These are phyloP conservation scores for Lasiurus borealis DNA, from an alignment of 2,113 vertebrate genomes.

Conservation along the genomic window DNA sequence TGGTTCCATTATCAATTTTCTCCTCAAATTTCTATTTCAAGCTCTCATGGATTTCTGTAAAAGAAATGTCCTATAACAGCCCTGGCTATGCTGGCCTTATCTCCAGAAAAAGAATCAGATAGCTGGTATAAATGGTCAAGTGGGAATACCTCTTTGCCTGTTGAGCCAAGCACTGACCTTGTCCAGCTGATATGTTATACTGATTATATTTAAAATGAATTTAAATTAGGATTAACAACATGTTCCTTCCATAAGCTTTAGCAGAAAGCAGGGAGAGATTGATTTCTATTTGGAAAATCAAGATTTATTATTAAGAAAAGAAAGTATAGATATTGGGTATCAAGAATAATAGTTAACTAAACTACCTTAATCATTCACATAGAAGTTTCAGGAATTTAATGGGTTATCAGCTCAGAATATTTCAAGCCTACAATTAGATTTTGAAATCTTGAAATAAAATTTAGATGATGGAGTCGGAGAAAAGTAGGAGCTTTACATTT, in stretches of 20 bases:
- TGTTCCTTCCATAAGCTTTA: not conserved
- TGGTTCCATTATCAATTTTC: not conserved
- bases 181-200: not conserved
- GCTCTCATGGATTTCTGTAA: not conserved
- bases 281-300: slow-evolving; percentile 50
- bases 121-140: not conserved
- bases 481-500: not conserved
- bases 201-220: slow-evolving; percentile 9
- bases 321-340: not conserved
- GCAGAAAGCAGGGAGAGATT: not conserved
- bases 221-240: slow-evolving; percentile 42
- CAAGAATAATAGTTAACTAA: not conserved
- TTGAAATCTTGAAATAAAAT: slow-evolving; percentile 60
- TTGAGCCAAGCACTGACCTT: not conserved
- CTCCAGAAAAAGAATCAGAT: not conserved
- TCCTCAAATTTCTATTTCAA: not conserved
- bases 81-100: not conserved
- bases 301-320: not conserved
- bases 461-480: not conserved
- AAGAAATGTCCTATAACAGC: not conserved
- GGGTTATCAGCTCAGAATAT: not conserved
- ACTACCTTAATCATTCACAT: not conserved
- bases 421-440: not conserved
- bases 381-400: not conserved
- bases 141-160: not conserved